Base-by-base conservation (phyloP, 2,888 invertebrate species). In the Cistogaster globosa region DNA sequence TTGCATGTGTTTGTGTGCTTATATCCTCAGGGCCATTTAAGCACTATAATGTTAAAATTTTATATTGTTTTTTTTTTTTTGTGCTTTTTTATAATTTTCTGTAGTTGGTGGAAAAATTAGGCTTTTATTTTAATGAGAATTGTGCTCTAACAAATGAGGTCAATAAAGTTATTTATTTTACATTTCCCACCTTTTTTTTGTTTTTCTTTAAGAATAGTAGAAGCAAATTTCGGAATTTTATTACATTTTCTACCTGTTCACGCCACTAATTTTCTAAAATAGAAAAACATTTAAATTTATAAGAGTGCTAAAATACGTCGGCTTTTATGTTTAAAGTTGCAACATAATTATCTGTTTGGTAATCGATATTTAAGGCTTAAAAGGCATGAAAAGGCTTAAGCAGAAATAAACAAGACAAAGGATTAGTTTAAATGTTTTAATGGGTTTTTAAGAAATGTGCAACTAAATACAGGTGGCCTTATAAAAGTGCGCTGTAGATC, bases 21-120 rank as follows among this genome's bases (percentile, higher is more conserved):
- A 75, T 65, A 51, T 82, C 85, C 85, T 85, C 67, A 42, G 78
- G 85, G 78, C 38, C 65, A 75, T 85, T 85, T 85, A 82, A 85
- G 71, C 85, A 85, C 85, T 71, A 55, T 48, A 26, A 60, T 82
- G 85, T 62, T 22, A 71, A 79, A 75, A 57, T 18, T 45, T 55
- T 51, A 26, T n/a, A 51, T 53, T 6, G 16, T 80, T 65, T 65
- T 51, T 65, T 53, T 12, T 26, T 58, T 0, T n/a, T 26, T 26
- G 26, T 26, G 26, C 26, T 71, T 62, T 62, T 53, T 58, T 72
- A 72, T 53, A 55, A 81, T 45, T 71, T 76, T 65, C 16, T 60
- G 16, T 55, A 68, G 62, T 58, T 57, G 63, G 8, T 11, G 18
- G 55, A 53, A 63, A 62, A 69, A 53, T 71, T 51, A 71, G 82